Evolutionary conservation across 2,797 vertebrate genomes (phyloP).

Genomic region (Nannoperca australis): DNA sequence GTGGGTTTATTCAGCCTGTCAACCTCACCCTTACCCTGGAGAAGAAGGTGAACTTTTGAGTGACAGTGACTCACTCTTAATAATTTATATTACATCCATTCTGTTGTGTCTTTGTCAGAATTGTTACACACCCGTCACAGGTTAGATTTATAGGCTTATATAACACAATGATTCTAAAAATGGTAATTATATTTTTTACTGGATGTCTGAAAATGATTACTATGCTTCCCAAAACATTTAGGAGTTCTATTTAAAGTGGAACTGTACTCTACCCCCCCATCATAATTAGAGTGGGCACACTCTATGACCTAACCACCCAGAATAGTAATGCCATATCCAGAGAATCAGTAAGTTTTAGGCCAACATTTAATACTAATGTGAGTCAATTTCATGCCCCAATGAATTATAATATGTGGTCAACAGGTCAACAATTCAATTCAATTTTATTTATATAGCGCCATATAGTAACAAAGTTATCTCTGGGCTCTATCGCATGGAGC

Average conservation of each 20-base stretch:
- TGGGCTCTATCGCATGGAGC: no score
- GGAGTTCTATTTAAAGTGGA: neutral
- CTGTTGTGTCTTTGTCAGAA: neutral
- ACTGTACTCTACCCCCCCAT: neutral
- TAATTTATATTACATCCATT: neutral
- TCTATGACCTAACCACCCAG: neutral
- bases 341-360: neutral
- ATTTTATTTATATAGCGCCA: no score
- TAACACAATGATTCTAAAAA: neutral
- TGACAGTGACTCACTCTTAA: neutral
- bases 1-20: conserved; percentile 13
- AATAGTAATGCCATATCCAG: neutral
- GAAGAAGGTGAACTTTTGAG: neutral
- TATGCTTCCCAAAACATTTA: neutral
- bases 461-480: no score
- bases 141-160: neutral
- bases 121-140: neutral
- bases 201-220: neutral
- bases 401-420: neutral
- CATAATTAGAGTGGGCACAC: neutral
- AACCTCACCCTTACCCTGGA: neutral
- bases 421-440: conserved; percentile 18
- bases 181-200: neutral
- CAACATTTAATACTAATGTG: neutral
- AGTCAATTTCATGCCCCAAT: neutral